Percentiles rank a stretch among this genome's conserved stretches.
Conservation (phyloP, 2,888 invertebrate genomes). For the Xestia sexstrigata region DNA sequence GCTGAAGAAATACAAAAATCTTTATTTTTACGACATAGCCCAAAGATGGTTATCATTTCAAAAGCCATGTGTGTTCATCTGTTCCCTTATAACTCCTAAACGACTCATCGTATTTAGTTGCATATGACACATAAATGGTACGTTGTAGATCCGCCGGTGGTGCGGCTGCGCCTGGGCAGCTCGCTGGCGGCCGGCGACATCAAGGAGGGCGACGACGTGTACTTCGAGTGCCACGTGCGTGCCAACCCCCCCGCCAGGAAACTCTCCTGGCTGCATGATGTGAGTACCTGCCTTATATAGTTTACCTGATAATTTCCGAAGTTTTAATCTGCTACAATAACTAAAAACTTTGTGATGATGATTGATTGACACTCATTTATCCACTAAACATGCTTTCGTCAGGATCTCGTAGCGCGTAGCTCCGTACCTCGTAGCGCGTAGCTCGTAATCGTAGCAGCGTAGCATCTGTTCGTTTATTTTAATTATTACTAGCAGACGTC, state of each 20-base stretch:
- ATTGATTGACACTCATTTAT: too few relatives aligned
- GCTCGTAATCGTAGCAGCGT: too few relatives aligned
- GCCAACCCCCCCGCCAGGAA: conserved; percentile 96
- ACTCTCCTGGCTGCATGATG: conserved; percentile 96
- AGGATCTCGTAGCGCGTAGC: not conserved
- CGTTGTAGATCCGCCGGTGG: conserved; percentile 95
- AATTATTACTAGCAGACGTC: too few relatives aligned
- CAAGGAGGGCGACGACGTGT: conserved; percentile 97
- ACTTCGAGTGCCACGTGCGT: conserved; percentile 96
- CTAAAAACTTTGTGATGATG: not conserved
- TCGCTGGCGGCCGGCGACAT: conserved; percentile 96
- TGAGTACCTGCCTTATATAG: conserved; percentile 89
- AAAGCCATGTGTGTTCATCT: not conserved
- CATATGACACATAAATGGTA: not conserved
- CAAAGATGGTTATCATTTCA: not conserved
- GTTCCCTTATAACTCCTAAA: not conserved
- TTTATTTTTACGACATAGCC: too few relatives aligned
- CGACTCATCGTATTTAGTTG: not conserved
- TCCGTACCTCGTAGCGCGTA: conserved; percentile 6
- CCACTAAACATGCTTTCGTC: not conserved
- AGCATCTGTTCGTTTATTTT: too few relatives aligned
- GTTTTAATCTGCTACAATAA: not conserved
- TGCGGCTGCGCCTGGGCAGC: conserved; percentile 95
- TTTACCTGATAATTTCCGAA: not conserved
- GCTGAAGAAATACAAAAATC: not conserved